A percentile compares a stretch with the other conserved stretches of the same genome.
Evolutionary conservation across 1,140 invertebrate species (phyloP).

Genomic region (Bombus cullumanus): DNA sequence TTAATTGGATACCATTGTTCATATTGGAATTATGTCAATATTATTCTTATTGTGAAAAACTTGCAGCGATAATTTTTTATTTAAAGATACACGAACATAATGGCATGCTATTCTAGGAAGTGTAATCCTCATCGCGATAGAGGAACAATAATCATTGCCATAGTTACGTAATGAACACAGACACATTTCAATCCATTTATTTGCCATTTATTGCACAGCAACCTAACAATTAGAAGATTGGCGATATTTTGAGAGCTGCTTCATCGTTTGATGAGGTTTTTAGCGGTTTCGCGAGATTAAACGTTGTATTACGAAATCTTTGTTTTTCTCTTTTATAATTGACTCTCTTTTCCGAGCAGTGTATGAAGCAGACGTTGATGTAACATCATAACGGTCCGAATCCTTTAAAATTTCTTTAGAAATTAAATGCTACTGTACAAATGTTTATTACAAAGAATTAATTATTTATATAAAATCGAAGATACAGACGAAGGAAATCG

Average conservation of each 20-base stretch:
- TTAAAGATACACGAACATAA: no score
- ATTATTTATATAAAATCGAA: neutral
- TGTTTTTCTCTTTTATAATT: neutral
- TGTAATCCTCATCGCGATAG: neutral
- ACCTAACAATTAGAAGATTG: neutral
- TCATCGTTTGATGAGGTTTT: no score
- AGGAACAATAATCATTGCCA: no score
- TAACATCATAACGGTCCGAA: neutral
- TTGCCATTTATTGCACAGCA: neutral
- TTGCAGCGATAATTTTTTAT: no score
- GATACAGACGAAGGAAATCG: neutral
- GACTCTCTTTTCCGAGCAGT: neutral
- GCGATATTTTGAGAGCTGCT: neutral
- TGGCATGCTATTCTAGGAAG: no score
- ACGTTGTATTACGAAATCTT: neutral
- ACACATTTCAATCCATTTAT: neutral
- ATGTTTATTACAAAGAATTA: neutral
- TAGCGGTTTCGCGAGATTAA: no score
- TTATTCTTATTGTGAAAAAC: no score
- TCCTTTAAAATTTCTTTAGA: neutral
- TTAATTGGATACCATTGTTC: neutral
- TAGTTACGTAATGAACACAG: no score
- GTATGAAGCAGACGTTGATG: neutral
- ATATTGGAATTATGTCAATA: neutral
- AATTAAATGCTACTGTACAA: neutral